phyloP scores from a whole-genome alignment of 2,888 invertebrate species.

The Xanthorhoe designata region DNA sequence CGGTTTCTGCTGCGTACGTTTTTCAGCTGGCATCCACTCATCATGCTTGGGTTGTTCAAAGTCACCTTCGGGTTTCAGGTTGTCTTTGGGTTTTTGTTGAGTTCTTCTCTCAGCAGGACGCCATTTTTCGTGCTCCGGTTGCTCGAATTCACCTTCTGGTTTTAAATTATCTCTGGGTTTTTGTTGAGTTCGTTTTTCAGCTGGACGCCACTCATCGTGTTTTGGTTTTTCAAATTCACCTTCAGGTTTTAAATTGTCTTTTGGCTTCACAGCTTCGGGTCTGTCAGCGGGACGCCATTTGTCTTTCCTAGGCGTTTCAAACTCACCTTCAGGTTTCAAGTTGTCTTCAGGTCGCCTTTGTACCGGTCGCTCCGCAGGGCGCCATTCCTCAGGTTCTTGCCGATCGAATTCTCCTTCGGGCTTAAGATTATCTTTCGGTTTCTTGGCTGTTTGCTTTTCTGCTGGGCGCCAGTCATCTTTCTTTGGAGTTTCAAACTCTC shows the following conservation, averaged over 20 bases:
- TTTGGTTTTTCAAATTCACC: conserved; percentile 80
- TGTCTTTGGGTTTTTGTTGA: conserved; percentile 79
- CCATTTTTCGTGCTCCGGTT: conserved; percentile 74
- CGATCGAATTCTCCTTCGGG: conserved; percentile 84
- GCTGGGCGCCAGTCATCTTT: neutral
- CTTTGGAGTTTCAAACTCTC: neutral
- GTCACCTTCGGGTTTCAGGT: conserved; percentile 85
- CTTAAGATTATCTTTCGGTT: conserved; percentile 52
- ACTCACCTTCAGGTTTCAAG: conserved; percentile 66
- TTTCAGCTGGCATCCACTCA: conserved; percentile 70
- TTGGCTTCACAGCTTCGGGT: conserved; percentile 64
- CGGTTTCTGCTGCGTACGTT: conserved; percentile 50
- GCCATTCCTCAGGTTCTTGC: conserved; percentile 67
- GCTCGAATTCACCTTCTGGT: conserved; percentile 84
- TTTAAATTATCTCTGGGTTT: conserved; percentile 80
- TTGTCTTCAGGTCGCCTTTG: conserved; percentile 79
- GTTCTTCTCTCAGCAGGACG: conserved; percentile 78
- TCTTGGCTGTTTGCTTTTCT: neutral
- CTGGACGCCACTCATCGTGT: conserved; percentile 68
- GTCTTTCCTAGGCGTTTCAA: conserved; percentile 69
- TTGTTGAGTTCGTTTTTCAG: conserved; percentile 69
- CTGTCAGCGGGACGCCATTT: conserved; percentile 70
- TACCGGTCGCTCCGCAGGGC: conserved; percentile 65
- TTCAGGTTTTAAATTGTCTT: conserved; percentile 81
- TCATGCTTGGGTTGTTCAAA: conserved; percentile 78